Percentiles rank a stretch among this genome's conserved stretches.
These are phyloP conservation scores for Andrena cerasifolii DNA, from an alignment of 1,140 invertebrate species.

Conservation along the genomic window DNA sequence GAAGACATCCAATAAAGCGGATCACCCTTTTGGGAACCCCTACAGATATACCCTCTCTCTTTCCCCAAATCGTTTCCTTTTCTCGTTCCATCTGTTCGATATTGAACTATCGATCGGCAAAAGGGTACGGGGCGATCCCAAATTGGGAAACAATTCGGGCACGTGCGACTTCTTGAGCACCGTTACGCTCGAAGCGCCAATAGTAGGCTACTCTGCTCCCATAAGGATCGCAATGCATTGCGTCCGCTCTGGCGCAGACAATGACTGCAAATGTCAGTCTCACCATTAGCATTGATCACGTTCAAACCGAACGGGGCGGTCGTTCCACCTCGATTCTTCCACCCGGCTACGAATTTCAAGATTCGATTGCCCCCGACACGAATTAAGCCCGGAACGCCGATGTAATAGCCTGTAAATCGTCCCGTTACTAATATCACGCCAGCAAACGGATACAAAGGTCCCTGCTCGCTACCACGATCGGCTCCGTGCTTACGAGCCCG, in stretches of 20 bases:
- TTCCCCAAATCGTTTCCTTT: neutral
- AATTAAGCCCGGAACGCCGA: conserved; percentile 34
- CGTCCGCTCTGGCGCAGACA: conserved; percentile 69
- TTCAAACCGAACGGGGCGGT: conserved; percentile 60
- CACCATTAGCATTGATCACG: conserved; percentile 80
- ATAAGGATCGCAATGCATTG: conserved; percentile 71
- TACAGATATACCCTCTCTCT: neutral
- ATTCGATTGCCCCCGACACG: conserved; percentile 34
- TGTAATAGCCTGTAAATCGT: conserved; percentile 38
- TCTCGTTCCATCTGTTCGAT: neutral
- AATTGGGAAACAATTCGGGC: conserved; percentile 36
- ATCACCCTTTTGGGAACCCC: too few species aligned
- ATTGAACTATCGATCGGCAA: neutral
- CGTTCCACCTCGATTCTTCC: conserved; percentile 51
- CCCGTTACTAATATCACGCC: neutral
- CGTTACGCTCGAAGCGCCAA: conserved; percentile 2
- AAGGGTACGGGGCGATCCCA: neutral
- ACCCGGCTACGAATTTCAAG: conserved; percentile 58
- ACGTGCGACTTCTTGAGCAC: conserved; percentile 4
- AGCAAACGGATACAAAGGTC: neutral
- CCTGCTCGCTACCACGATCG: neutral
- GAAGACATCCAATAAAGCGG: too few species aligned
- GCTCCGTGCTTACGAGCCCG: neutral
- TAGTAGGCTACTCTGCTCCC: conserved; percentile 58
- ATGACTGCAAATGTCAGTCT: conserved; percentile 81